Percentiles rank a stretch among this genome's conserved stretches.
phyloP scores from a whole-genome alignment of 2,888 invertebrate species.

The Pinctada fucata region DNA sequence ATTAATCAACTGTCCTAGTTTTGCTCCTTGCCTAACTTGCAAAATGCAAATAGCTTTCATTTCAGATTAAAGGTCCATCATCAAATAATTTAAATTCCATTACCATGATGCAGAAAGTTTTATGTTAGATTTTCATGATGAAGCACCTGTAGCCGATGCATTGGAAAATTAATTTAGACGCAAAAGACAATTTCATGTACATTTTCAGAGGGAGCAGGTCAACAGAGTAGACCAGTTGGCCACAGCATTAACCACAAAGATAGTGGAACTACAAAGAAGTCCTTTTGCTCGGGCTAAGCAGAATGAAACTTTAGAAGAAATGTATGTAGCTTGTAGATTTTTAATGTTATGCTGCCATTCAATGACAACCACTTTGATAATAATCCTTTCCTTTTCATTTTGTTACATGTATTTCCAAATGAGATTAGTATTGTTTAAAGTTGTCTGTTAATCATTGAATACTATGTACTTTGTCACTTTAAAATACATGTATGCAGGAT shows the following conservation, averaged over 20 bases:
- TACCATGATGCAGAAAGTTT: no score
- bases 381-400: neutral
- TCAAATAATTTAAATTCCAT: no score
- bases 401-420: neutral
- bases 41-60: no score
- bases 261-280: slow-evolving; percentile 70
- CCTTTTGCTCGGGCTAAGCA: slow-evolving; percentile 65
- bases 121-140: no score
- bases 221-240: slow-evolving; percentile 59
- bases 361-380: neutral
- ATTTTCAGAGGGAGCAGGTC: slow-evolving; percentile 59
- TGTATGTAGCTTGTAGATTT: slow-evolving; percentile 51
- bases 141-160: no score
- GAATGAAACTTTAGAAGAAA: slow-evolving; percentile 58
- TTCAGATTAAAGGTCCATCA: no score
- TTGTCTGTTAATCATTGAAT: neutral
- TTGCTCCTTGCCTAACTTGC: no score
- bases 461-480: neutral
- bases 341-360: neutral
- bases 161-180: no score
- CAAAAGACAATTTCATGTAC: no score
- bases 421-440: no score
- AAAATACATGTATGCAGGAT: no score
- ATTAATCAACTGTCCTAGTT: no score
- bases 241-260: slow-evolving; percentile 62